Evolutionary conservation across 2,888 invertebrate genomes (phyloP).

Genomic region (Campoplex nolae): DNA sequence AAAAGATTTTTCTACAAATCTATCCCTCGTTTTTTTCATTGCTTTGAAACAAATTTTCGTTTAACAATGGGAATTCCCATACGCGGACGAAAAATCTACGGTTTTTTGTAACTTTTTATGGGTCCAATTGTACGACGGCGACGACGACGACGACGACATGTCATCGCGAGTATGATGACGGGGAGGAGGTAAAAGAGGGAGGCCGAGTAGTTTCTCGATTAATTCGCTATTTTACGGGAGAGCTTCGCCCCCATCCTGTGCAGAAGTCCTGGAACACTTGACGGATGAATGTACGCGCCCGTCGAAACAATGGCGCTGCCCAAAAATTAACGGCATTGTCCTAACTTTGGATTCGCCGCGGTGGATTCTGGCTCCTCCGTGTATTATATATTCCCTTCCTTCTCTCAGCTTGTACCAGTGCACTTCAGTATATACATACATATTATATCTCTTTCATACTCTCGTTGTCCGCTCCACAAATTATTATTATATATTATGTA

Average conservation of each 20-base stretch:
- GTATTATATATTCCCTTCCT: conserved; percentile 41
- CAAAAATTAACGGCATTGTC: conserved; percentile 85
- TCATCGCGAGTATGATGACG: background rate
- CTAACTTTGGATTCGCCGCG: conserved; percentile 80
- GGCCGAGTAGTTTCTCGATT: conserved; percentile 62
- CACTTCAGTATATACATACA: conserved; percentile 4
- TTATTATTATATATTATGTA: conserved; percentile 48
- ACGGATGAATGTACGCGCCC: conserved; percentile 81
- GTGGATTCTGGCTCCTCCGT: conserved; percentile 55
- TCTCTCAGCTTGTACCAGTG: conserved; percentile 12
- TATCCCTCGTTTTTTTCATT: background rate
- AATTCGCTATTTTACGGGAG: conserved; percentile 65
- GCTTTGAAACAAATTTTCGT: background rate
- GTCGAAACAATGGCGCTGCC: conserved; percentile 82
- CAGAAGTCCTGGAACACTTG: conserved; percentile 77
- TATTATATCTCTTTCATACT: conserved; percentile 35
- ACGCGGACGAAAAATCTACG: conserved; percentile 1
- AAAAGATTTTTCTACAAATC: conserved; percentile 39
- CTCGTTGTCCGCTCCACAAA: conserved; percentile 62
- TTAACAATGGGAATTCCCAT: conserved; percentile 51
- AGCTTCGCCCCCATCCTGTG: conserved; percentile 52
- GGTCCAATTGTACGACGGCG: background rate
- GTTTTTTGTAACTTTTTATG: conserved; percentile 11
- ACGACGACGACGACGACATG: background rate
- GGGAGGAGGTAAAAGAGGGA: background rate